Base-by-base conservation (phyloP, 2,888 invertebrate genomes). In the Celastrina argiolus region DNA sequence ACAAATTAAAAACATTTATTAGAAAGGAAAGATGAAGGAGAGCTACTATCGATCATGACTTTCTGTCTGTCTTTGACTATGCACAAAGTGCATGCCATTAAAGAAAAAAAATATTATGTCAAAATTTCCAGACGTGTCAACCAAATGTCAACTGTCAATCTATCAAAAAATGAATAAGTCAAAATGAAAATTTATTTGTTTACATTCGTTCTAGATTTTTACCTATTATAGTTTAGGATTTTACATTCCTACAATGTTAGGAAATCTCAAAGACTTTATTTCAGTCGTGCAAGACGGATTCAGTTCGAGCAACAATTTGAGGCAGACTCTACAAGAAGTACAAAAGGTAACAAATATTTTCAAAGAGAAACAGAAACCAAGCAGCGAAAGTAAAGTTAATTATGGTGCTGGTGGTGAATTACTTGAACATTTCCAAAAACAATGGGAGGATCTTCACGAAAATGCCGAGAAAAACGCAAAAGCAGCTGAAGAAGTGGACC, bases 401-500 rank as follows among this genome's bases (percentile, higher is more conserved):
- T 90, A 84, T 64, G 92, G 94, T 76, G 95, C 94, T 72, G 96
- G 96, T 5, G 93, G 93, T 39, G 93, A 93, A 70, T 84, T 96
- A 69, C 81, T 96, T 63, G 92, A 93, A 70, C 93, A 94, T 81
- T 96, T 94, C 81, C 95, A 96, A 80, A 87, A 93, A 61, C 90
- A 94, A 70, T 96, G 96, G 96, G 93, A 92, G 18, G 93, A 94
- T 73, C 79, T 96, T 59, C 96, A 96, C 72, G 91, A 92, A 70
- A 89, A 93, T 68, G 94, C 95, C 1, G 95, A 95, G 74, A 90
- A 88, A 64, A 96, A 95, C 78, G 95, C 95, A 8, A 92, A 85
- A 74, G 88, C 88, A 63, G 94, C 93, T 1, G 93, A 93, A 5
- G 81, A 88, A 68, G 85, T 92, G 4, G 93, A 92, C 70, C 85